Evolutionary conservation across 2,797 vertebrate species (phyloP).

Genomic region (Botia almorhae): DNA sequence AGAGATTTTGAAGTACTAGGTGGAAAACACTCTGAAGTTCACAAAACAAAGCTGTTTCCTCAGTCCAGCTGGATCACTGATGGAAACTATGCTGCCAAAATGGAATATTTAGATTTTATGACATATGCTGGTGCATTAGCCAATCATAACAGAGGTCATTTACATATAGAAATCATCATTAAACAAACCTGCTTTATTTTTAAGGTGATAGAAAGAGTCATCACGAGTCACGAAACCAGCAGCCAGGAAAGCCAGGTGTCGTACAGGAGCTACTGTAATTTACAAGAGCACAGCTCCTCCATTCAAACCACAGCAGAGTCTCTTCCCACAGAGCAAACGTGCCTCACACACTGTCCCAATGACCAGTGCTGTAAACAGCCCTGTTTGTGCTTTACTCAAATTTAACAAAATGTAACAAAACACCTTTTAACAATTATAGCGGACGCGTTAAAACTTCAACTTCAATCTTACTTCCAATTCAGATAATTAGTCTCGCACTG

Average conservation of each 20-base stretch:
- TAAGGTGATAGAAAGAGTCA: too few species aligned
- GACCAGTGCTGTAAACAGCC: slow-evolving; percentile 8
- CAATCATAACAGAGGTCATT: background rate
- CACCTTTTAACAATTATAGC: too few species aligned
- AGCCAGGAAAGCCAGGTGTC: too few species aligned
- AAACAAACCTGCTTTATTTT: background rate
- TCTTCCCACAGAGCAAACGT: slow-evolving; percentile 13
- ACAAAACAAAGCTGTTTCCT: background rate
- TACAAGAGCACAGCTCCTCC: background rate
- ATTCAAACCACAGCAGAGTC: background rate
- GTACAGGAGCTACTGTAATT: too few species aligned
- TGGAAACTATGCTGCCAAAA: background rate
- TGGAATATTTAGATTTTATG: background rate
- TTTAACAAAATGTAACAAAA: background rate
- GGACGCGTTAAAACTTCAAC: background rate
- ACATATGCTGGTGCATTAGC: background rate
- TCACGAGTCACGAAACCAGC: too few species aligned
- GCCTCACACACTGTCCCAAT: background rate
- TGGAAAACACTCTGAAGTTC: background rate
- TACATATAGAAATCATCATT: background rate
- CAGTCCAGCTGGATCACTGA: background rate
- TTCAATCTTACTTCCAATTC: background rate
- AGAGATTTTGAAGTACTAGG: background rate
- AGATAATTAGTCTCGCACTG: background rate
- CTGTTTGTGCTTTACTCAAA: background rate